Conservation (phyloP, 2,113 vertebrate genomes). For the Oreocharis arfaki region DNA sequence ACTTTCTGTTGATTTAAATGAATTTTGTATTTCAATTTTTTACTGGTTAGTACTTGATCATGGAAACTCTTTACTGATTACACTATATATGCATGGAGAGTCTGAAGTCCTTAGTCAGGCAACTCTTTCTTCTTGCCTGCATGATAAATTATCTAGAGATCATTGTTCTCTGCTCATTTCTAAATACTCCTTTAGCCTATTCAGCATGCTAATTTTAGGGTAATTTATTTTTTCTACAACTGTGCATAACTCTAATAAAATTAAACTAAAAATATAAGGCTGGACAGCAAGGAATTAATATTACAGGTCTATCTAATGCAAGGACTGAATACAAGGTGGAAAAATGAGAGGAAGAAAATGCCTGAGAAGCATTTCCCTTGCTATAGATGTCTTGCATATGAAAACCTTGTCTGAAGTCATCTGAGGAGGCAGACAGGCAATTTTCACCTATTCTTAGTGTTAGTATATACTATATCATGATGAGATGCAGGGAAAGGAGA, state of each 20-base stretch:
- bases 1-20: conserved; percentile 3
- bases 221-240: conserved; percentile 36
- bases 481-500: not conserved
- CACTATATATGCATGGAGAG: not conserved
- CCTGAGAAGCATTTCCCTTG: not conserved
- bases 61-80: conserved; percentile 19
- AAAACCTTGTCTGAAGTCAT: conserved; percentile 18
- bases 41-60: conserved; percentile 4
- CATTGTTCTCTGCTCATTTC: conserved; percentile 24
- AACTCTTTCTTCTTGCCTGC: conserved; percentile 10
- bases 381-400: not conserved
- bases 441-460: not conserved
- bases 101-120: conserved; percentile 39
- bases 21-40: not conserved
- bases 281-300: not conserved
- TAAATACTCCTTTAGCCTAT: conserved; percentile 41
- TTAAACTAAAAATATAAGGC: conserved; percentile 5
- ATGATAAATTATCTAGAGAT: conserved; percentile 39
- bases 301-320: not conserved
- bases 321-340: not conserved
- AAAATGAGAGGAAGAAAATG: not conserved
- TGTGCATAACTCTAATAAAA: not conserved
- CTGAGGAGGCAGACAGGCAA: not conserved
- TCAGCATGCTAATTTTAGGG: conserved; percentile 35
- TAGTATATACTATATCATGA: not conserved